These are phyloP conservation scores for Alethe castanea DNA, from an alignment of 2,113 vertebrate species.

Conservation along the genomic window DNA sequence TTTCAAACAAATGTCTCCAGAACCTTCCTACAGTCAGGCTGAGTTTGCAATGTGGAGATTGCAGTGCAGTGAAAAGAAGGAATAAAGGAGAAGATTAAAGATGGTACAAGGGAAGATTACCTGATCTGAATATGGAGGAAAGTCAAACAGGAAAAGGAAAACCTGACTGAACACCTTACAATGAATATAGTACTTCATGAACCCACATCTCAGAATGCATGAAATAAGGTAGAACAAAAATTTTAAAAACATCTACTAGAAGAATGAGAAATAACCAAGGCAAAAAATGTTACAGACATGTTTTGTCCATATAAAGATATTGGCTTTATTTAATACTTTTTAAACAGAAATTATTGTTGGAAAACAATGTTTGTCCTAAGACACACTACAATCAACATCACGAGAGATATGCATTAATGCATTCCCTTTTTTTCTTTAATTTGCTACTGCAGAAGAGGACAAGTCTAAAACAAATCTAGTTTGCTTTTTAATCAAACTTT, in stretches of 20 bases:
- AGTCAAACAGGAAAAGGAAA: background rate
- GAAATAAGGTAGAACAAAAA: background rate
- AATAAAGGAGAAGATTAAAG: background rate
- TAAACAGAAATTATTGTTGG: background rate
- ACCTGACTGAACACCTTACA: background rate
- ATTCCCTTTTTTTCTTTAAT: background rate
- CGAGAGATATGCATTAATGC: background rate
- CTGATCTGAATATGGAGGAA: background rate
- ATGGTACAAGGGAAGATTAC: background rate
- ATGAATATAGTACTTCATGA: background rate
- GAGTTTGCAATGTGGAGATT: background rate
- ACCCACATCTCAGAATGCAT: background rate
- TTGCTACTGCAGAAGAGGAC: background rate
- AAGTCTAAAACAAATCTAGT: background rate
- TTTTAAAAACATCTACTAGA: background rate
- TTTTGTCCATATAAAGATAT: background rate
- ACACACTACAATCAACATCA: background rate
- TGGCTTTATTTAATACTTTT: background rate
- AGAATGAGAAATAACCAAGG: background rate
- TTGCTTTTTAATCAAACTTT: background rate
- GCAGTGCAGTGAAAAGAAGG: background rate
- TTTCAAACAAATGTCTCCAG: constrained; percentile 21
- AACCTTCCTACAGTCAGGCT: background rate
- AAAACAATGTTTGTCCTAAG: background rate
- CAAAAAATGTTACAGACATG: background rate